Conservation (phyloP, 2,888 invertebrate genomes). For the Drosophila ustulata region DNA sequence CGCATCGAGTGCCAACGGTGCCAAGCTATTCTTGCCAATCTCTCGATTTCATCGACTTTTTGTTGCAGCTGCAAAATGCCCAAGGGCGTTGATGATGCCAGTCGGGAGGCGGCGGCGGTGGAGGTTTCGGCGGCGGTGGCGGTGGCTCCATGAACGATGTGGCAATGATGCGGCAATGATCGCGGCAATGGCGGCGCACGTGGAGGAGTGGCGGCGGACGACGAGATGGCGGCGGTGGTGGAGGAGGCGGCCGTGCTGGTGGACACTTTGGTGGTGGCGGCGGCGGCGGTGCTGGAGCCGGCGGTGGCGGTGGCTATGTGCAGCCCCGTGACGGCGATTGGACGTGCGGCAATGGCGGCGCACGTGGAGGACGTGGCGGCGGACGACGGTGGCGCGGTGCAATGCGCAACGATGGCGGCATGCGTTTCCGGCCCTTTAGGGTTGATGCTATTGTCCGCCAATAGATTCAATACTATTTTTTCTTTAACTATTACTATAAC, state of each 20-base stretch:
- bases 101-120: slow-evolving; percentile 78
- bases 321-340: slow-evolving; percentile 96
- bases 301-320: slow-evolving; percentile 88
- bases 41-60: neutral
- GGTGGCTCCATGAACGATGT: too few relatives aligned
- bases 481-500: slow-evolving; percentile 51
- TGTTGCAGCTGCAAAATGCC: slow-evolving; percentile 88
- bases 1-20: slow-evolving; percentile 95
- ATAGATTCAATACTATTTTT: slow-evolving; percentile 52
- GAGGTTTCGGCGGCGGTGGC: slow-evolving; percentile 66
- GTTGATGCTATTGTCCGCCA: slow-evolving; percentile 5
- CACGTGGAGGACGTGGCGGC: slow-evolving; percentile 70
- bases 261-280: slow-evolving; percentile 86
- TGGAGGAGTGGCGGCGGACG: too few relatives aligned
- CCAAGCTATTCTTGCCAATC: too few relatives aligned
- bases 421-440: slow-evolving; percentile 83
- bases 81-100: slow-evolving; percentile 87
- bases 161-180: slow-evolving; percentile 72
- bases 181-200: too few relatives aligned
- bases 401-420: slow-evolving; percentile 82
- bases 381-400: slow-evolving; percentile 78
- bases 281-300: slow-evolving; percentile 86
- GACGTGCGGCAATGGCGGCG: slow-evolving; percentile 87
- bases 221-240: slow-evolving; percentile 77
- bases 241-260: slow-evolving; percentile 85